Base-by-base conservation (phyloP, 2,888 invertebrate species). In the Lomographa bimaculata region DNA sequence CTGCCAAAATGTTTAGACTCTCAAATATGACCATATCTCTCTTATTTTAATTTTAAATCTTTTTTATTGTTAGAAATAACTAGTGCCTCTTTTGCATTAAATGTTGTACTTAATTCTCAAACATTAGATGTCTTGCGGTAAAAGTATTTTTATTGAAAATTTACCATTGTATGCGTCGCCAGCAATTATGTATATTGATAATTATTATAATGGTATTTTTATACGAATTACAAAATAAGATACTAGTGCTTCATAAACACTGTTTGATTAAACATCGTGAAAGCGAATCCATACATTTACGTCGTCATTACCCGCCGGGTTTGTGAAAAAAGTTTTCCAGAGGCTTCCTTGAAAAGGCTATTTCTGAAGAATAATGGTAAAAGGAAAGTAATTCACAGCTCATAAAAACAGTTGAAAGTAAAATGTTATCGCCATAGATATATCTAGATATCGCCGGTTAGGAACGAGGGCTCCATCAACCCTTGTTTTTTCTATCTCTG, bases 141-240 rank as follows among this genome's bases (percentile, higher is more conserved):
- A 57, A 57, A 61, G 68, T 67, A 14, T 62, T 73, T 72, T 69
- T 65, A 72, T 63, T 64, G 64, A 65, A 64, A 37, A 37, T 36
- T 36, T 61, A 69, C 62, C 67, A 35, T 44, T 75, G 72, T 76
- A 78, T 64, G 79, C 77, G 79, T 73, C 55, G 70, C 72, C 62
- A 73, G 78, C 77, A 71, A 76, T 79, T 79, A 82, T 84, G 79
- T 81, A 76, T 84, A 79, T 75, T 79, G 50, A 72, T 77, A 67
- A 79, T 73, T 68, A 81, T 76, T 68, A 81, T 76, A 75, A 81
- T 79, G 81, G 84, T 85, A 86, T 85, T 86, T 86, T 86, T 86
- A 82, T 86, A 86, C 82, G 67, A 77, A 85, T 82, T 82, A 85
- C 78, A 81, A 75, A 70, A 71, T 69, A 67, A 72, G 62, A 65